Evolutionary conservation across 1,140 invertebrate genomes (phyloP), one percentile per base, ranked within the genome.

Genomic region (Brachystomella parvula): DNA sequence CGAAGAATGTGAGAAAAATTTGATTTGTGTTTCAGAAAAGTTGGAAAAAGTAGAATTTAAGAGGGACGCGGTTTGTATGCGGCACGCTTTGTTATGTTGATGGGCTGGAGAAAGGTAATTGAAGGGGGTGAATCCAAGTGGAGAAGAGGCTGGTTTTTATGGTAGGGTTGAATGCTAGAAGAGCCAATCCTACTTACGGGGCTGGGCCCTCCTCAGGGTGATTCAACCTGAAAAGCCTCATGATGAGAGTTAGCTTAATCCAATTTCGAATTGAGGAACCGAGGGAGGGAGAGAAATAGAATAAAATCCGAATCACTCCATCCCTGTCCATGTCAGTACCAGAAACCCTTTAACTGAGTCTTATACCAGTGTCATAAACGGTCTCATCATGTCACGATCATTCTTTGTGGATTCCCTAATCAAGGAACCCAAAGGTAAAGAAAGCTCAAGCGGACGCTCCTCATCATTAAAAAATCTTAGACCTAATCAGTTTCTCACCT

Each of bases 331-430:
- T 53, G 49, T 53, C 49, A 53, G 49, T 53, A 12, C 6, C 21
- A 53, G 15, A 53, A 53, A 15, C 24, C 49, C 49, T 15, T 53
- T 26, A 53, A 12, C 12, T 53, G 49, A 53, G 15, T 26, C 49
- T 6, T 26, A 12, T 17, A 39, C 19, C 35, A 39, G n/a, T n/a
- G n/a, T n/a, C n/a, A n/a, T n/a, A 39, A 6, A 39, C 35, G 6
- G 35, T 19, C 12, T 53, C 49, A 53, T 24, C 21, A 68, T 67
- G 69, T 71, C 69, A 0, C 65, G 69, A 1, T 65, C 65, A 12
- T 71, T 71, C 49, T 67, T 67, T 32, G 69, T 71, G 17, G 69
- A 71, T 32, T 71, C 69, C 21, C 44, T 71, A 19, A 71, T 71
- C 31, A 71, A 53, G 49, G 12, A 62, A 61, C 59, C 69, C 9